Conservation (phyloP, 2,797 vertebrate genomes). For the Pelobates cultripes region DNA sequence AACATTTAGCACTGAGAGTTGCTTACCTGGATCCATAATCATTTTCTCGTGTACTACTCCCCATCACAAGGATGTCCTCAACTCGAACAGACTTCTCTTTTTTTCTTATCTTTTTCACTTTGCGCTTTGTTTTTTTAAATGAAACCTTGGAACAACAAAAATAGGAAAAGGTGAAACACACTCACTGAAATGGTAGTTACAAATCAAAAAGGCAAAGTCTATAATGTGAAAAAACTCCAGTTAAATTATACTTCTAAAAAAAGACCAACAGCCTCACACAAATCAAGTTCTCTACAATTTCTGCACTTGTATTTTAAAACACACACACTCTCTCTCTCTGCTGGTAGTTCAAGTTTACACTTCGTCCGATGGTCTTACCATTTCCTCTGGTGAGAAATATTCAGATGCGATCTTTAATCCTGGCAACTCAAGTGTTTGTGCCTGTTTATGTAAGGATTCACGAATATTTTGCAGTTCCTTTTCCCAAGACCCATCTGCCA, state of each 20-base stretch:
- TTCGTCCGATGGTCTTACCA: conserved; percentile 70
- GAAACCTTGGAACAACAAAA: conserved; percentile 63
- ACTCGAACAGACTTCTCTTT: conserved; percentile 73
- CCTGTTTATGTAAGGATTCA: conserved; percentile 78
- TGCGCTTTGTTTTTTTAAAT: conserved; percentile 87
- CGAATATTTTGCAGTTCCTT: conserved; percentile 84
- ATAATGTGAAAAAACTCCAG: no score
- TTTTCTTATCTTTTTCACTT: conserved; percentile 87
- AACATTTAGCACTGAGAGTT: background rate
- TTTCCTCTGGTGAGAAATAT: conserved; percentile 86
- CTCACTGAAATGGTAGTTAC: background rate
- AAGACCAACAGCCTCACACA: no score
- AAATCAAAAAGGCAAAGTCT: background rate
- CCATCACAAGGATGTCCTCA: conserved; percentile 61
- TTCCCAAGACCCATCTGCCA: conserved; percentile 80
- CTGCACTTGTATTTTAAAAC: no score
- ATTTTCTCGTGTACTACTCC: conserved; percentile 71
- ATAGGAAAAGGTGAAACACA: background rate
- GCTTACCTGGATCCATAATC: conserved; percentile 87
- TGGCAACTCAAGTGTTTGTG: conserved; percentile 80
- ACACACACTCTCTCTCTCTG: no score
- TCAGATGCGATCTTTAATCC: conserved; percentile 79
- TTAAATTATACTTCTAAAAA: no score
- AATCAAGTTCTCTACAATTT: no score
- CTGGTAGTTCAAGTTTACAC: no score